Conservation (phyloP, 1,140 invertebrate species). For the Trichonephila clavipes region DNA sequence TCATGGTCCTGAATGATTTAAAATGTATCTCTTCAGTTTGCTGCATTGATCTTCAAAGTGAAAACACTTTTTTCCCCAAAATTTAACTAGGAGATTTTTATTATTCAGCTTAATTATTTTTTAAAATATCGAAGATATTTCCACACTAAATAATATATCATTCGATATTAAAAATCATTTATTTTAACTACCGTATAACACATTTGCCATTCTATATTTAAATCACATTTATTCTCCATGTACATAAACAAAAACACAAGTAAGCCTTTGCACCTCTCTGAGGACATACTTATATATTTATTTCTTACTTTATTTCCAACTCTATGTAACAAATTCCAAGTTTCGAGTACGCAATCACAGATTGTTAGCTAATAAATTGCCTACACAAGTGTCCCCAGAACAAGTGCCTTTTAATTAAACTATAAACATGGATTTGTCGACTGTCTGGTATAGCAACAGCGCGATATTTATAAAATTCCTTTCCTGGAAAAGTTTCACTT, state of each 20-base stretch:
- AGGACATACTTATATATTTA: not conserved
- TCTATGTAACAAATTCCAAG: not conserved
- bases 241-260: not conserved
- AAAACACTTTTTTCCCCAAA: too few species aligned
- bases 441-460: not conserved
- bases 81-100: too few species aligned
- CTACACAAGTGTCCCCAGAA: not conserved
- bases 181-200: not conserved
- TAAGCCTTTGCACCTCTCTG: too few species aligned
- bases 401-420: slow-evolving; percentile 1
- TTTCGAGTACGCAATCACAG: not conserved
- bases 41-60: too few species aligned
- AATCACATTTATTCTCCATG: not conserved
- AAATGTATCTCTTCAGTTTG: too few species aligned
- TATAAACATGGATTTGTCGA: not conserved
- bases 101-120: too few species aligned
- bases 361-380: not conserved
- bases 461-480: not conserved
- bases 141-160: too few species aligned
- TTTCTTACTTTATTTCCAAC: not conserved
- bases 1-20: too few species aligned
- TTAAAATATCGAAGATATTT: too few species aligned
- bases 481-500: not conserved
- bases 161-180: not conserved
- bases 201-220: not conserved